phyloP scores from a whole-genome alignment of 2,797 vertebrate species.

The Rhynchonycteris naso region DNA sequence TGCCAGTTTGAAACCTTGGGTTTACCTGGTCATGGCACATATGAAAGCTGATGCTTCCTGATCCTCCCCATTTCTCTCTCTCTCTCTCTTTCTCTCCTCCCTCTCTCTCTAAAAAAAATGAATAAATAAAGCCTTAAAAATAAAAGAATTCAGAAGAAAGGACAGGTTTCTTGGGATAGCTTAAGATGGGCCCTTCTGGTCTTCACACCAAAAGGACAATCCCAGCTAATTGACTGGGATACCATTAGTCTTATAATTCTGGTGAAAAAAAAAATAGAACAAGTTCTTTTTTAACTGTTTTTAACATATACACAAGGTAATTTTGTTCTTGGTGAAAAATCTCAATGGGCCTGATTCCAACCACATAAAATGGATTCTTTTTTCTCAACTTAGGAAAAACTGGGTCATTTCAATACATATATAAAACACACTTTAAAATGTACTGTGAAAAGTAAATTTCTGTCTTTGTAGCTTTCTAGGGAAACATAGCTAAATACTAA shows the following conservation, averaged over 20 bases:
- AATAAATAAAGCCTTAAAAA: too few species aligned
- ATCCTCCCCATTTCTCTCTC: too few species aligned
- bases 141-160: not conserved
- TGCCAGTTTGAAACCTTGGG: too few species aligned
- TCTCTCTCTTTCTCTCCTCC: too few species aligned
- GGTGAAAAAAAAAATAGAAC: not conserved
- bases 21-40: too few species aligned
- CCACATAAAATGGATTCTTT: constrained; percentile 41
- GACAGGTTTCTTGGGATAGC: not conserved
- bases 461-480: constrained; percentile 49
- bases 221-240: not conserved
- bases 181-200: not conserved
- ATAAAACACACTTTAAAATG: not conserved
- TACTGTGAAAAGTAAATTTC: constrained; percentile 46
- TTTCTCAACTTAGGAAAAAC: constrained; percentile 53
- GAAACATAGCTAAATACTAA: constrained; percentile 45
- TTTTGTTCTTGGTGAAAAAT: constrained; percentile 68
- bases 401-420: constrained; percentile 59
- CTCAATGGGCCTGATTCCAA: constrained; percentile 51
- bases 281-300: constrained; percentile 26
- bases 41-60: too few species aligned
- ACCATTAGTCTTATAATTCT: not conserved
- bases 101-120: too few species aligned
- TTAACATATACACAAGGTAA: not conserved
- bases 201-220: not conserved